Conservation (phyloP, 2,797 vertebrate genomes). For the Trachops cirrhosus region DNA sequence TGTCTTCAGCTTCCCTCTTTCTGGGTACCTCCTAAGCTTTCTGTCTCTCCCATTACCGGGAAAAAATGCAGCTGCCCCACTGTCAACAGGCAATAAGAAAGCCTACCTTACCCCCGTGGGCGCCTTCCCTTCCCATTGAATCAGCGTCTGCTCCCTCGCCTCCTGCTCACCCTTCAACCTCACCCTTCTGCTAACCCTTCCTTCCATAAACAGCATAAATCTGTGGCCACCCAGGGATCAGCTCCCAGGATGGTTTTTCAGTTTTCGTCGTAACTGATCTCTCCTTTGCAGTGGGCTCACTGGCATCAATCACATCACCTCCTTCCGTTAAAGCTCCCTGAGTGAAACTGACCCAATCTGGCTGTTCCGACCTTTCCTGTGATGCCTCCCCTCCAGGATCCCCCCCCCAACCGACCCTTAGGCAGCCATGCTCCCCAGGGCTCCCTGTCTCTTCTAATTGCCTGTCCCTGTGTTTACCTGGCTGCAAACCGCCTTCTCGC, state of each 20-base stretch:
- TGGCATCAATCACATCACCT: not conserved
- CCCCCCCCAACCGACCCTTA: not conserved
- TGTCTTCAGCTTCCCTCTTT: not conserved
- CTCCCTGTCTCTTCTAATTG: not conserved
- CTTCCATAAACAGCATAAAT: not conserved
- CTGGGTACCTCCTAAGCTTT: not conserved
- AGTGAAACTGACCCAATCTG: too few relatives aligned
- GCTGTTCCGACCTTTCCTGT: not conserved
- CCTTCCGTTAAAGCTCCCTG: not conserved
- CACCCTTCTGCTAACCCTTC: too few relatives aligned
- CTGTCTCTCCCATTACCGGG: not conserved
- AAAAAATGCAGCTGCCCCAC: not conserved
- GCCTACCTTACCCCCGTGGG: not conserved
- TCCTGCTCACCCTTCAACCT: not conserved
- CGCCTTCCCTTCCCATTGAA: rapidly evolving
- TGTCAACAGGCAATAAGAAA: not conserved
- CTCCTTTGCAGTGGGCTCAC: not conserved
- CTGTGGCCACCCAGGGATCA: not conserved
- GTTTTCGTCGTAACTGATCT: not conserved
- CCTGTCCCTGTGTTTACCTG: not conserved
- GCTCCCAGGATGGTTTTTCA: not conserved
- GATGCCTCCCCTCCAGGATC: too few relatives aligned
- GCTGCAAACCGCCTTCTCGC: not conserved
- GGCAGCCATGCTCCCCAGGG: rapidly evolving
- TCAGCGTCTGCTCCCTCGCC: not conserved